Evolutionary conservation across 2,113 vertebrate species (phyloP).

Genomic region (Camelus bactrianus): DNA sequence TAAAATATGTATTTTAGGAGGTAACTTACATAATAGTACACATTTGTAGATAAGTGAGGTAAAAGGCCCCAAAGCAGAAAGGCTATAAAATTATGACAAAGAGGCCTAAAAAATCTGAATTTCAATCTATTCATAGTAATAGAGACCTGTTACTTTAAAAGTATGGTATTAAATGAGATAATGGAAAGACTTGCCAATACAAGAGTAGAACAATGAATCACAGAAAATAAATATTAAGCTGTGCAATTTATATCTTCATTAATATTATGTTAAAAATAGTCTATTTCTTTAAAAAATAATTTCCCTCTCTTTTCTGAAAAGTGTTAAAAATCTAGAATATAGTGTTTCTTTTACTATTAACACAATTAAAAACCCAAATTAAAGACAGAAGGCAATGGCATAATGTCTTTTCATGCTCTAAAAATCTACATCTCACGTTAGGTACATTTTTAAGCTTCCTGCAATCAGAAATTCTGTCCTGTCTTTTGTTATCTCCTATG

Average conservation of each 20-base stretch:
- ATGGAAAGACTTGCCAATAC: background rate
- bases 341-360: background rate
- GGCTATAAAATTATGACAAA: background rate
- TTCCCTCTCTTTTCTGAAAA: background rate
- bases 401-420: background rate
- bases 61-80: background rate
- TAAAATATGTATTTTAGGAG: slow-evolving; percentile 26
- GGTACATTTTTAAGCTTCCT: background rate
- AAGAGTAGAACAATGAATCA: background rate
- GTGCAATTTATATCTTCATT: background rate
- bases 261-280: background rate
- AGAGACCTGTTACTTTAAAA: background rate
- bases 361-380: background rate
- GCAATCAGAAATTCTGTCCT: background rate
- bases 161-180: background rate
- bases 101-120: background rate
- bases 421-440: background rate
- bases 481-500: background rate
- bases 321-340: background rate
- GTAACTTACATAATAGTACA: slow-evolving; percentile 9
- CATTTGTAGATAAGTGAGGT: background rate
- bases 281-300: background rate
- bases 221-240: background rate
- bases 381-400: background rate
- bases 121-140: background rate